Evolutionary conservation across 1,140 invertebrate genomes (phyloP), one percentile per base, ranked within the genome.

Genomic region (Trachymyrmex cornetzi): DNA sequence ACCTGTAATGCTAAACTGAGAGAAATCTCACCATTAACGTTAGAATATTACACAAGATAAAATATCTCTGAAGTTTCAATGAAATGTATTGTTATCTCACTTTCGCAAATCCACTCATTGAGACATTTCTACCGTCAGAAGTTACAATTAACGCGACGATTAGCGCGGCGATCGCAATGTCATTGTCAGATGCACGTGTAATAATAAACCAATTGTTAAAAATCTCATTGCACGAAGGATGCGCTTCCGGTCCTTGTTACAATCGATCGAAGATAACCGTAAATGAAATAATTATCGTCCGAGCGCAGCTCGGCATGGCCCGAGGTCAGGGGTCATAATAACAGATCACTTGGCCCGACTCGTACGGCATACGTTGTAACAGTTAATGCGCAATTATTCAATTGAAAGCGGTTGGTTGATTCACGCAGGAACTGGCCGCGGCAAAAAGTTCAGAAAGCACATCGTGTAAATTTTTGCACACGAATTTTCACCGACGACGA

Each of bases 381-480:
- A 50, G 82, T 69, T 90, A 86, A 59, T 53, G 77, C 14, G 84
- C 85, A 63, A 92, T 92, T 92, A 91, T 90, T 91, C 90, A 92
- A 92, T 92, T 92, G 89, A 82, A 44, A 55, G 1, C 82, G 55
- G 67, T 89, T 84, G 55, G 67, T 89, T 84, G 75, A 86, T 89
- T 91, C 81, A 80, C 67, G 24, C 66, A 75, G 75, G 30, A 80
- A 72, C 87, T 75, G 63, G 24, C 27, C 50, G 19, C 80, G 64
- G 63, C 38, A 77, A 38, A 90, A 88, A 80, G 67, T 91, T 90
- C 77, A 77, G 77, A 75, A 72, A 85, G 85, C 22, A 27, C 53
- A 30, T 27, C 63, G 59, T 34, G 24, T 64, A 74, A 48, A 85
- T 9, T 44, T 44, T 11, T 44, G 11, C 22, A 22, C 9, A 5